Base-by-base conservation (phyloP, 2,113 vertebrate genomes). In the Oncorhynchus keta region DNA sequence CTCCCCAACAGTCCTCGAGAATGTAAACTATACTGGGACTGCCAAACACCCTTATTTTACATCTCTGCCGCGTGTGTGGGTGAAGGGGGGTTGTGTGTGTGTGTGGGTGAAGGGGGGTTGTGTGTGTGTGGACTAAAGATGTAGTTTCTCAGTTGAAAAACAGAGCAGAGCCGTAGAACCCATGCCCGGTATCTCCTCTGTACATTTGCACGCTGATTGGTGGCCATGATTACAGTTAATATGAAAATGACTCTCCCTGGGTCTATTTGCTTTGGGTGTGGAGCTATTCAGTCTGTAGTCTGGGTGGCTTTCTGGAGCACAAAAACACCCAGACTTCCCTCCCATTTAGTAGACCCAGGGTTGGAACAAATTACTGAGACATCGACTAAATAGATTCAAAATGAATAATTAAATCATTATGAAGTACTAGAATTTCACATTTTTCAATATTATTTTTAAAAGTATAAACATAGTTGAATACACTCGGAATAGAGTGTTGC, bases 241-340 rank as follows among this genome's bases (percentile, higher is more conserved):
- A 90, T 90, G 90, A 76, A 91, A 92, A 92, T 89, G 24, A 76
- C 49, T 62, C 77, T 45, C 57, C 49, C 49, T 65, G 22, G 45
- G 24, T 75, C 72, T 81, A 77, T 84, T 87, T 83, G 61, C 72
- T 32, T 65, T 81, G 73, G 80, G 75, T 77, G 76, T 76, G 80
- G 71, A 72, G 70, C 48, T 9, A 26, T 16, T 68, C 66, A 18
- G 12, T 30, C 30, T 32, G 6, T 45, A 39, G 14, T 14, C 32
- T 69, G 32, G 16, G 18, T 12, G 35, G 68, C 68, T 48, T 20
- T 28, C 68, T n/a, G 1, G 0, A 45, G 13, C 35, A 70, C 35
- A 35, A 22, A 49, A 45, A 14, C 72, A 74, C 59, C 62, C 57
- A 35, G 16, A 65, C 72, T 22, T 9, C 6, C 14, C 59, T 62